phyloP scores from a whole-genome alignment of 2,797 vertebrate genomes.

The Morelia viridis region DNA sequence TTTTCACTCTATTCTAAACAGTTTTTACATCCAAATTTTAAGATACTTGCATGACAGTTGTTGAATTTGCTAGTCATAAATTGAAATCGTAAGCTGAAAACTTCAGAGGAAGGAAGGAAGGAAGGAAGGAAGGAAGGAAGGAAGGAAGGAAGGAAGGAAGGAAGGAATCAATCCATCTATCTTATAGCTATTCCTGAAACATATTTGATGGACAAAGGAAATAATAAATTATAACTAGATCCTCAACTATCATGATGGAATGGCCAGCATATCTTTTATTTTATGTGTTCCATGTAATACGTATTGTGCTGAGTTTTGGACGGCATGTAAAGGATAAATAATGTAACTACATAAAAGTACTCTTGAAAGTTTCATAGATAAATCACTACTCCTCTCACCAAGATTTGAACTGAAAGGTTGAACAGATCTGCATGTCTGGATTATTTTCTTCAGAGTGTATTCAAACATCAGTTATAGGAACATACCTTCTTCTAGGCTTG shows the following conservation, averaged over 20 bases:
- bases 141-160: not conserved
- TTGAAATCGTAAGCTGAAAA: too few species aligned
- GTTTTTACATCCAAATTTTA: too few species aligned
- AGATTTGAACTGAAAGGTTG: not conserved
- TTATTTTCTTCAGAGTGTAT: not conserved
- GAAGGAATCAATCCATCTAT: too few species aligned
- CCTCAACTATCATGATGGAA: not conserved
- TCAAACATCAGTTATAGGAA: not conserved
- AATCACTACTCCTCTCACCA: not conserved
- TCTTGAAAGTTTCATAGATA: not conserved
- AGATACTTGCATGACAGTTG: too few species aligned
- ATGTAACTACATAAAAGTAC: not conserved
- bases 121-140: not conserved
- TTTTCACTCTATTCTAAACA: too few species aligned
- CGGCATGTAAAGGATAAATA: not conserved
- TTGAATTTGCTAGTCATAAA: too few species aligned
- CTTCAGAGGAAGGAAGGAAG: not conserved
- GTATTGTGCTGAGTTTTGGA: not conserved
- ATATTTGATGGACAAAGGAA: not conserved
- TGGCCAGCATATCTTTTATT: not conserved
- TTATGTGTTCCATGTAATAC: not conserved
- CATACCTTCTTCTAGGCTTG: not conserved
- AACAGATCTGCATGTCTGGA: not conserved
- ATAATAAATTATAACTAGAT: not conserved
- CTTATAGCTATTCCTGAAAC: not conserved